Evolutionary conservation across 2,113 vertebrate genomes (phyloP).

Genomic region (Crotalus tigris): DNA sequence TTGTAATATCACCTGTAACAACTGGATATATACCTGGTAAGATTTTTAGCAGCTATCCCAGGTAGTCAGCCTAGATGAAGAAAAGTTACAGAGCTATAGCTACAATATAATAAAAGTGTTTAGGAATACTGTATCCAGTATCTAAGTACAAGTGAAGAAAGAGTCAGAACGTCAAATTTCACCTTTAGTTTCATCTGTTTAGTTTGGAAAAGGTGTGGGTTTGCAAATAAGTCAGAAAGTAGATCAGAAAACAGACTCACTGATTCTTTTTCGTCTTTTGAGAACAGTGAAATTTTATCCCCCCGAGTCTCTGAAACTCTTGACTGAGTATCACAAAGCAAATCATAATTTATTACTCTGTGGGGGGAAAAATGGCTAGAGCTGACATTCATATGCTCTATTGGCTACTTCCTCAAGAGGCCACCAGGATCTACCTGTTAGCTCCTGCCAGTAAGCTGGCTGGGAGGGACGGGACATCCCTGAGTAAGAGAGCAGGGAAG

Average conservation of each 20-base stretch:
- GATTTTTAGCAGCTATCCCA: neutral
- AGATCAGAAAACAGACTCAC: neutral
- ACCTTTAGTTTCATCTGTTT: neutral
- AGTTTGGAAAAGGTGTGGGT: neutral
- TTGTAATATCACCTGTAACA: neutral
- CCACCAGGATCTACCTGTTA: conserved; percentile 4
- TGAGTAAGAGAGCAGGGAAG: neutral
- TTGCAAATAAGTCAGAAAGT: neutral
- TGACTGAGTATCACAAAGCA: neutral
- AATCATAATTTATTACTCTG: neutral
- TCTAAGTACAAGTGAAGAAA: neutral
- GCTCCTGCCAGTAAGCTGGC: conserved; percentile 1
- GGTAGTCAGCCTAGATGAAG: neutral
- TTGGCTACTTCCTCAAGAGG: neutral
- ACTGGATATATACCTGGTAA: neutral
- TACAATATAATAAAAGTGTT: neutral
- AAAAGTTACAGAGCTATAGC: neutral
- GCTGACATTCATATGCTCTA: neutral
- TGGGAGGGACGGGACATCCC: conserved; percentile 8
- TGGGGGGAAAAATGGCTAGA: neutral
- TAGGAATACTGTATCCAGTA: neutral
- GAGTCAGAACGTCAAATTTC: neutral
- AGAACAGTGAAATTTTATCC: neutral
- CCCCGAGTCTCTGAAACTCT: neutral
- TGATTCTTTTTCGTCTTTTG: neutral